Conservation (phyloP, 2,797 vertebrate species). For the Hydrophis major region DNA sequence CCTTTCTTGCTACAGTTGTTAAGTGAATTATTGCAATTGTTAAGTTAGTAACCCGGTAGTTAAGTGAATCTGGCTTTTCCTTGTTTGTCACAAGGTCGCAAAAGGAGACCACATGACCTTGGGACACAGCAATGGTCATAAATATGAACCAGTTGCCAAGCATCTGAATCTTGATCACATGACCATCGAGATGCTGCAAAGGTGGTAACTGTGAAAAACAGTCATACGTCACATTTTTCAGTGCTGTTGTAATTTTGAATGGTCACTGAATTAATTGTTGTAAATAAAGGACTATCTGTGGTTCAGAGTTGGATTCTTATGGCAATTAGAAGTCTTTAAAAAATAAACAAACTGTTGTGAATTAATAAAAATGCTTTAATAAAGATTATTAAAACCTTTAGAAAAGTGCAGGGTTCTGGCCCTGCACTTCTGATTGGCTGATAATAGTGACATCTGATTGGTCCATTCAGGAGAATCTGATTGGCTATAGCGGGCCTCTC, state of each 20-base stretch:
- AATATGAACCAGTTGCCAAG: background rate
- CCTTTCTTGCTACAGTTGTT: background rate
- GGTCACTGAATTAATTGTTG: background rate
- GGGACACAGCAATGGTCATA: background rate
- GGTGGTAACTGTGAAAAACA: background rate
- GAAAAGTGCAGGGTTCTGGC: too few relatives aligned
- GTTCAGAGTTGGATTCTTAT: background rate
- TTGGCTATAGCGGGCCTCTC: too few relatives aligned
- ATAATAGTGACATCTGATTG: too few relatives aligned
- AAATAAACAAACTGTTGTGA: background rate
- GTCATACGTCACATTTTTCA: background rate
- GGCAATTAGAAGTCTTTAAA: background rate
- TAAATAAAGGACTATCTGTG: background rate
- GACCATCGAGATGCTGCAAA: background rate
- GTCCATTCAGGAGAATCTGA: too few relatives aligned
- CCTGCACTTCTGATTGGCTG: too few relatives aligned
- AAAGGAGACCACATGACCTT: background rate
- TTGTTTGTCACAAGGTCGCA: background rate
- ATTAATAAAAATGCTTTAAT: too few relatives aligned
- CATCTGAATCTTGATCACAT: background rate
- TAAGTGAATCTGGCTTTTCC: background rate
- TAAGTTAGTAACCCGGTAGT: background rate
- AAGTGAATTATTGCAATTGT: too few relatives aligned
- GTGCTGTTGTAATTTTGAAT: background rate
- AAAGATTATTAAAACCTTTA: too few relatives aligned